Conservation (phyloP, 2,797 vertebrate genomes). For the Carcharodon carcharias region DNA sequence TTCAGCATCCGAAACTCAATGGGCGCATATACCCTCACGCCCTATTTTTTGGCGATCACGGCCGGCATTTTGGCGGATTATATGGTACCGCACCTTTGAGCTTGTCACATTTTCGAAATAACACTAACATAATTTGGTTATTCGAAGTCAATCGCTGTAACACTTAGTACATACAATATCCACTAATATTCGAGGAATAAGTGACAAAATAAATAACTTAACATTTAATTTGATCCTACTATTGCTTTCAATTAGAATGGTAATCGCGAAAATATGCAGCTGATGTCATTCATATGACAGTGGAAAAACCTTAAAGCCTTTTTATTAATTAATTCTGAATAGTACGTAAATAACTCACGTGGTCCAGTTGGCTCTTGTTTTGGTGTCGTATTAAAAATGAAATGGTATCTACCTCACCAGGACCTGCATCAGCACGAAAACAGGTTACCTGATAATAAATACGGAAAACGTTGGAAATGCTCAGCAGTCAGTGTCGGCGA, state of each 20-base stretch:
- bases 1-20: neutral
- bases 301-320: neutral
- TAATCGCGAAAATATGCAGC: neutral
- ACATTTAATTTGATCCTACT: neutral
- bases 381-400: neutral
- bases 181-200: slow-evolving; percentile 11
- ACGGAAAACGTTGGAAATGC: neutral
- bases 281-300: neutral
- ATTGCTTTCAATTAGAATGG: neutral
- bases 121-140: neutral
- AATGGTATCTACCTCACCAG: neutral
- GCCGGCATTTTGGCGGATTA: neutral
- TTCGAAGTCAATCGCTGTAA: neutral
- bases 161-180: neutral
- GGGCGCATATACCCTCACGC: too few relatives aligned
- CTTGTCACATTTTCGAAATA: neutral
- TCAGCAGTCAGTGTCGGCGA: neutral
- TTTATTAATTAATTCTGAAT: slow-evolving; percentile 8
- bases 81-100: neutral
- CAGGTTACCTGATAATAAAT: neutral
- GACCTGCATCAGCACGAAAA: neutral
- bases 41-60: neutral
- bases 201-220: neutral
- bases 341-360: neutral
- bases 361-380: neutral